These are phyloP conservation scores for Nasonia oneida DNA, from an alignment of 2,888 invertebrate genomes.

Conservation along the genomic window DNA sequence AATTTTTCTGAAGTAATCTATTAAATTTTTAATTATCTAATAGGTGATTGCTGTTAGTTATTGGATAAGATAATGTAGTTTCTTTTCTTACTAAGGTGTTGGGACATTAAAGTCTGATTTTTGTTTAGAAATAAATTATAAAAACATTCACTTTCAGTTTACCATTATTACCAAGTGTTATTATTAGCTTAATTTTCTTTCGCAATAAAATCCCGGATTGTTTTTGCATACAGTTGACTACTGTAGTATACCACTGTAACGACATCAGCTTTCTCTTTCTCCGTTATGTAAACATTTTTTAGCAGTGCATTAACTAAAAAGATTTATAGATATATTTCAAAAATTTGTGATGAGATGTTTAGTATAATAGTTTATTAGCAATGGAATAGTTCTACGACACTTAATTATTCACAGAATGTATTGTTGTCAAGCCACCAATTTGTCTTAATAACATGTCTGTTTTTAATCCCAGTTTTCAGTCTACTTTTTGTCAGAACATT, in stretches of 20 bases:
- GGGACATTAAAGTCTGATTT: slow-evolving; percentile 4
- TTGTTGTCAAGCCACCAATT: not conserved
- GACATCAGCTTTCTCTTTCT: slow-evolving; percentile 38
- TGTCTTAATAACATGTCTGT: not conserved
- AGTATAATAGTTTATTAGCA: not conserved
- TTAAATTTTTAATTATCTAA: not conserved
- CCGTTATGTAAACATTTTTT: slow-evolving; percentile 11
- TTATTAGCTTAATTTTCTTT: slow-evolving; percentile 18
- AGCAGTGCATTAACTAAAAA: slow-evolving; percentile 38
- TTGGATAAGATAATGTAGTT: not conserved
- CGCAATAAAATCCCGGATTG: slow-evolving; percentile 33
- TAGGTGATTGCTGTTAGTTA: not conserved
- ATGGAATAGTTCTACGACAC: not conserved
- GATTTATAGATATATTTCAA: not conserved
- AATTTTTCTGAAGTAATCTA: not conserved
- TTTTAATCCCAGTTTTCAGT: slow-evolving; percentile 51
- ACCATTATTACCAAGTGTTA: not conserved
- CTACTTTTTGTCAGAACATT: slow-evolving; percentile 52
- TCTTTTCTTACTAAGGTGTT: slow-evolving; percentile 1
- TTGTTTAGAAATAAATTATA: slow-evolving; percentile 2
- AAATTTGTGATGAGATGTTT: not conserved
- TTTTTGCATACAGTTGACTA: slow-evolving; percentile 33
- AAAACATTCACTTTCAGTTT: slow-evolving; percentile 19
- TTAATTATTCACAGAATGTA: not conserved
- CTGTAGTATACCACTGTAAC: not conserved